Evolutionary conservation across 2,888 invertebrate species (phyloP).

Genomic region (Monochamus alternatus): DNA sequence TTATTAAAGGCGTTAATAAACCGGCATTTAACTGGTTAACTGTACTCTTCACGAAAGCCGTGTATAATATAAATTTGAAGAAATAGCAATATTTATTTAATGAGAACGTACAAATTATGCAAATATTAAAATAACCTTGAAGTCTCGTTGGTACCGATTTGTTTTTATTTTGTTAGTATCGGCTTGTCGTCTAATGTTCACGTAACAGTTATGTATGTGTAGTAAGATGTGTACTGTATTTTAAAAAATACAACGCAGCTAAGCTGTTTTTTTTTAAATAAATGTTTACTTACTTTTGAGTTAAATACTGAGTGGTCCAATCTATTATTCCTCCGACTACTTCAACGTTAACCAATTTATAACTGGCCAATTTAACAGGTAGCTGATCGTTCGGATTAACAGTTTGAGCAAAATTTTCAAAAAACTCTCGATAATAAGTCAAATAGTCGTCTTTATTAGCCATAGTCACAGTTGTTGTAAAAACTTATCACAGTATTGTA

Average conservation of each 20-base stretch:
- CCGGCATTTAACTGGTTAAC: constrained; percentile 34
- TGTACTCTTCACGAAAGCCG: constrained; percentile 11
- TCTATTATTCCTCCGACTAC: constrained; percentile 83
- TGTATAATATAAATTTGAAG: background rate
- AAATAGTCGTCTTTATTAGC: constrained; percentile 80
- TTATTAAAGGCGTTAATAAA: constrained; percentile 28
- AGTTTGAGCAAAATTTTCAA: constrained; percentile 80
- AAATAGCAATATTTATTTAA: background rate
- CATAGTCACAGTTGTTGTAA: constrained; percentile 55
- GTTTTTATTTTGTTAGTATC: constrained; percentile 48
- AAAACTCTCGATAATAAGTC: constrained; percentile 80
- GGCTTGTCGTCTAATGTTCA: constrained; percentile 38
- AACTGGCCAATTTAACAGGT: constrained; percentile 81
- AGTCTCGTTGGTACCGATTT: background rate
- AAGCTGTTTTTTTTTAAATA: background rate
- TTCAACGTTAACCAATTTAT: constrained; percentile 80
- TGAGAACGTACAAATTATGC: constrained; percentile 2
- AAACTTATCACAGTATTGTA: constrained; percentile 37
- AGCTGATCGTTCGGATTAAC: constrained; percentile 82
- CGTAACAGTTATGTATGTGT: background rate
- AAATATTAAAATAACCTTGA: constrained; percentile 3
- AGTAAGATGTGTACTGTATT: background rate
- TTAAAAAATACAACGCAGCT: background rate
- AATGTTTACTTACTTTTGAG: constrained; percentile 79
- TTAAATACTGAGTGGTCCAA: constrained; percentile 84